Conservation (phyloP, 2,113 vertebrate species). For the Passer domesticus region DNA sequence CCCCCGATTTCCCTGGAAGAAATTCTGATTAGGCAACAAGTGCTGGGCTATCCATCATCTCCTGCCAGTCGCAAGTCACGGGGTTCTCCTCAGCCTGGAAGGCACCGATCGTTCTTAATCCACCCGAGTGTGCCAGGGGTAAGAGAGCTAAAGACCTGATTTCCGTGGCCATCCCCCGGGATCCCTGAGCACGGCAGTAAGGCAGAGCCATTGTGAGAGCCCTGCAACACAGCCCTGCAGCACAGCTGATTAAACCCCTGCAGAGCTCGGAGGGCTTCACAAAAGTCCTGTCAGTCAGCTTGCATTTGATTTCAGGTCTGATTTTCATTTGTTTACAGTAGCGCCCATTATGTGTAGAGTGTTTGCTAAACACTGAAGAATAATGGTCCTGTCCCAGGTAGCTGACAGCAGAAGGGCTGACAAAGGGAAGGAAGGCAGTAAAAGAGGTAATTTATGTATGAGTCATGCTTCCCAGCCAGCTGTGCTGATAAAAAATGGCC, state of each 20-base stretch:
- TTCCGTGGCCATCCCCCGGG: neutral
- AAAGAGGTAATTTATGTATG: slow-evolving; percentile 31
- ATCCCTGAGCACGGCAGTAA: neutral
- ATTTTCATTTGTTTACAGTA: slow-evolving; percentile 35
- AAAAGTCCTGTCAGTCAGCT: slow-evolving; percentile 12
- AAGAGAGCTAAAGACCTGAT: neutral
- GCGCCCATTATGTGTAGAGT: neutral
- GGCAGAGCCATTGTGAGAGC: neutral
- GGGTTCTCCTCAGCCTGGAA: neutral
- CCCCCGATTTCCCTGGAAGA: neutral
- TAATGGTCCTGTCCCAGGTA: neutral
- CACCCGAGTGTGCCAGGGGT: neutral
- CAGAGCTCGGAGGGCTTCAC: neutral
- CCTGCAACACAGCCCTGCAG: neutral
- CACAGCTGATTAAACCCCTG: neutral
- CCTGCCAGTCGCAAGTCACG: neutral
- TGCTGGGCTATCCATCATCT: neutral
- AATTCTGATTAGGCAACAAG: neutral
- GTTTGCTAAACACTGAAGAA: slow-evolving; percentile 32
- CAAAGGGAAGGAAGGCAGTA: slow-evolving; percentile 30
- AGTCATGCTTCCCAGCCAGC: slow-evolving; percentile 30
- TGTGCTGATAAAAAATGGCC: slow-evolving; percentile 29
- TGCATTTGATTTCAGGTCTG: neutral
- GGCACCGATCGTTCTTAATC: neutral
- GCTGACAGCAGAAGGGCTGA: slow-evolving; percentile 36